Evolutionary conservation across 2,888 invertebrate genomes (phyloP).

Genomic region (Melieria crassipennis): DNA sequence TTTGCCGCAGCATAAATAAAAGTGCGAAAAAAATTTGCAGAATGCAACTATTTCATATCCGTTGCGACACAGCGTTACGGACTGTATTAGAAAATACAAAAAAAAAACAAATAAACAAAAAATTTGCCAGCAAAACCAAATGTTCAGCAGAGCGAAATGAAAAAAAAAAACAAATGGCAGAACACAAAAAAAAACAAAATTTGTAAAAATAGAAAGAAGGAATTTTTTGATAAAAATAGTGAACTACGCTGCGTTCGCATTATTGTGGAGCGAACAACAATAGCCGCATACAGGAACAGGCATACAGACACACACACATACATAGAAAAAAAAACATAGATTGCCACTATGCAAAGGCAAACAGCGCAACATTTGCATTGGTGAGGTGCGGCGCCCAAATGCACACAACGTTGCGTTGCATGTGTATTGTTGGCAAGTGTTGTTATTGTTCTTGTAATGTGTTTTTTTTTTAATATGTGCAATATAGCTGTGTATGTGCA

Average conservation of each 20-base stretch:
- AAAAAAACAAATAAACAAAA: neutral
- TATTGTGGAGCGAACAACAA: neutral
- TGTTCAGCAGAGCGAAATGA: too few species aligned
- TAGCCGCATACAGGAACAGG: too few species aligned
- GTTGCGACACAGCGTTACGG: neutral
- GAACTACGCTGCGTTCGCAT: neutral
- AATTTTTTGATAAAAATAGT: constrained; percentile 9
- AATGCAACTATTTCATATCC: constrained; percentile 10
- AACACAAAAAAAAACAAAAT: neutral
- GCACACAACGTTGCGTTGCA: constrained; percentile 6
- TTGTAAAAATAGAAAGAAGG: neutral
- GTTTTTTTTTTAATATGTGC: too few species aligned
- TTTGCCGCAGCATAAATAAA: neutral
- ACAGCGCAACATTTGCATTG: neutral
- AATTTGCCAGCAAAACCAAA: too few species aligned
- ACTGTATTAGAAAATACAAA: constrained; percentile 1
- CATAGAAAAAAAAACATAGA: too few species aligned
- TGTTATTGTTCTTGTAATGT: constrained; percentile 21
- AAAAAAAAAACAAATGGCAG: too few species aligned
- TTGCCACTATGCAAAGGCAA: neutral
- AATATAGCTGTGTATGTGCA: constrained; percentile 28
- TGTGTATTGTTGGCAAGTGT: neutral
- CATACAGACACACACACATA: too few species aligned
- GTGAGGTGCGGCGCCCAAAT: neutral
- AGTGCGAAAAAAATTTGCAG: neutral